phyloP scores from a whole-genome alignment of 2,888 invertebrate genomes.

The Gandaritis pyraliata region DNA sequence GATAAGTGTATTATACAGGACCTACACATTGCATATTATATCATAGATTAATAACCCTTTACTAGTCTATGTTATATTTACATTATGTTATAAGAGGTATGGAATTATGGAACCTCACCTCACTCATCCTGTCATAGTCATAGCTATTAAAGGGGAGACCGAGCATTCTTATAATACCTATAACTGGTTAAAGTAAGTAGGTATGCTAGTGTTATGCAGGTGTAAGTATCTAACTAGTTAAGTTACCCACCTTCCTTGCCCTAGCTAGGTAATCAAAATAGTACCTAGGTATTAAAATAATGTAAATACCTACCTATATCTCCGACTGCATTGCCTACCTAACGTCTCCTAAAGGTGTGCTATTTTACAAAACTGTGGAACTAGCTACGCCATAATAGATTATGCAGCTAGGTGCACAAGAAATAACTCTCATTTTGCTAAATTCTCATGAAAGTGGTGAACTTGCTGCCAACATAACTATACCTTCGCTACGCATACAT shows the following conservation, averaged over 20 bases:
- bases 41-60: no score
- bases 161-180: no score
- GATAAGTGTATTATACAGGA: no score
- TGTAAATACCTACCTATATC: background rate
- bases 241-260: background rate
- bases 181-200: no score
- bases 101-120: no score
- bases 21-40: no score
- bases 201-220: no score
- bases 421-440: slow-evolving; percentile 54
- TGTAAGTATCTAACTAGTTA: background rate
- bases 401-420: slow-evolving; percentile 38
- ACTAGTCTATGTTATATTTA: no score
- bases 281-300: background rate
- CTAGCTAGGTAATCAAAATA: no score
- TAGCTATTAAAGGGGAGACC: no score
- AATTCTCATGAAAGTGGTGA: slow-evolving; percentile 40
- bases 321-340: slow-evolving; percentile 40
- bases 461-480: slow-evolving; percentile 17
- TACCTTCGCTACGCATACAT: slow-evolving; percentile 2
- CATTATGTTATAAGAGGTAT: no score
- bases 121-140: no score
- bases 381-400: slow-evolving; percentile 45
- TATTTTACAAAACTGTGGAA: slow-evolving; percentile 55
- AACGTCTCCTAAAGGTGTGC: slow-evolving; percentile 51